Conservation (phyloP, 2,888 invertebrate genomes). For the Adela reaumurella region DNA sequence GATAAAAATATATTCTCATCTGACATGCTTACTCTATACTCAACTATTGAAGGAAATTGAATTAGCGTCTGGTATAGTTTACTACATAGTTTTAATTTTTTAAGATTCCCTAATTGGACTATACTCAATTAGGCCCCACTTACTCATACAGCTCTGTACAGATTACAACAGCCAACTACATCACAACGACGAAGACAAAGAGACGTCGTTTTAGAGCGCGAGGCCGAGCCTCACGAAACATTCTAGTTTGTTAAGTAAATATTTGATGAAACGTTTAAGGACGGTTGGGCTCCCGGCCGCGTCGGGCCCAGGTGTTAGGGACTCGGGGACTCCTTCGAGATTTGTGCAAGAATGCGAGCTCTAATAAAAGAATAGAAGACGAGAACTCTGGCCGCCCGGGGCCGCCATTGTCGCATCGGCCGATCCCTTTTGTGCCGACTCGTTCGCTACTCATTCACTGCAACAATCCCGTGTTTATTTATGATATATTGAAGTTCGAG, state of each 20-base stretch:
- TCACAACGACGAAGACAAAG: no score
- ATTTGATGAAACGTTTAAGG: constrained; percentile 26
- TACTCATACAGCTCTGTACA: no score
- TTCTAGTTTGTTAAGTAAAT: neutral
- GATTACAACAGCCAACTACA: no score
- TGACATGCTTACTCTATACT: no score
- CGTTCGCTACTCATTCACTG: constrained; percentile 16
- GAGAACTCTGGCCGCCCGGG: neutral
- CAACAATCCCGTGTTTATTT: constrained; percentile 31
- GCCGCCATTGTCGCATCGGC: neutral
- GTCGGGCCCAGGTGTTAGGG: constrained; percentile 33
- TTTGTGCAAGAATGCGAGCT: neutral
- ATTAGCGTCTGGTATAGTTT: no score
- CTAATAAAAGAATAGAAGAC: neutral
- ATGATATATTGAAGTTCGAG: constrained; percentile 39
- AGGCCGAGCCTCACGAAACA: neutral
- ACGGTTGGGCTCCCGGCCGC: constrained; percentile 23
- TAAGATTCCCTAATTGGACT: no score
- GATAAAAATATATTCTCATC: no score
- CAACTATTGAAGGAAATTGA: no score
- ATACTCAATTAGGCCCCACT: no score
- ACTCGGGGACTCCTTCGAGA: no score
- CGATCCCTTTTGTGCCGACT: constrained; percentile 26
- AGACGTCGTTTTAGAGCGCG: no score
- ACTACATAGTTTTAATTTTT: no score